These are phyloP conservation scores for Alces alces DNA, from an alignment of 2,113 vertebrate genomes.

Conservation along the genomic window DNA sequence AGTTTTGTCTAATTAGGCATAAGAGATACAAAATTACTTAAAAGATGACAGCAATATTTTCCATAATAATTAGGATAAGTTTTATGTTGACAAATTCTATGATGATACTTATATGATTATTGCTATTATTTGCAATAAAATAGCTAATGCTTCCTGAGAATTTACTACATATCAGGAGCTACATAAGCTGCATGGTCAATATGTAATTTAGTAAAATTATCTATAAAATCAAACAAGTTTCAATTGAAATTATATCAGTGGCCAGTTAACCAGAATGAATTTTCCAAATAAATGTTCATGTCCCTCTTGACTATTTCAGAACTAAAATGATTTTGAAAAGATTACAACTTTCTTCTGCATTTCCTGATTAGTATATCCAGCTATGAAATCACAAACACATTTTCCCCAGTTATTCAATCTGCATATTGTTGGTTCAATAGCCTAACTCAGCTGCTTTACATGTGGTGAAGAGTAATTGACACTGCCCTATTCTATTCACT, in stretches of 20 bases:
- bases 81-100: background rate
- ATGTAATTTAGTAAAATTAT: background rate
- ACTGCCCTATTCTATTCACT: background rate
- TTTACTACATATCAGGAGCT: background rate
- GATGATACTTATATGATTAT: background rate
- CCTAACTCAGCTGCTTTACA: background rate
- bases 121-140: background rate
- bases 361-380: background rate
- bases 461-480: background rate
- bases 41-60: slow-evolving; percentile 4
- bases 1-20: background rate
- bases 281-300: background rate
- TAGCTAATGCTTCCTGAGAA: background rate
- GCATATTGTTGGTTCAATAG: background rate
- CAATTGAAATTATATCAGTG: background rate
- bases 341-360: background rate
- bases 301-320: background rate
- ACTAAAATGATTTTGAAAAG: background rate
- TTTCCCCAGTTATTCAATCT: background rate
- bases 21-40: background rate
- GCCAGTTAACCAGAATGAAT: background rate
- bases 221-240: background rate
- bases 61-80: background rate
- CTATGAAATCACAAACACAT: background rate
- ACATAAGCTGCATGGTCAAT: background rate